Conservation (phyloP, 2,888 invertebrate genomes). For the Bimastos eiseni region DNA sequence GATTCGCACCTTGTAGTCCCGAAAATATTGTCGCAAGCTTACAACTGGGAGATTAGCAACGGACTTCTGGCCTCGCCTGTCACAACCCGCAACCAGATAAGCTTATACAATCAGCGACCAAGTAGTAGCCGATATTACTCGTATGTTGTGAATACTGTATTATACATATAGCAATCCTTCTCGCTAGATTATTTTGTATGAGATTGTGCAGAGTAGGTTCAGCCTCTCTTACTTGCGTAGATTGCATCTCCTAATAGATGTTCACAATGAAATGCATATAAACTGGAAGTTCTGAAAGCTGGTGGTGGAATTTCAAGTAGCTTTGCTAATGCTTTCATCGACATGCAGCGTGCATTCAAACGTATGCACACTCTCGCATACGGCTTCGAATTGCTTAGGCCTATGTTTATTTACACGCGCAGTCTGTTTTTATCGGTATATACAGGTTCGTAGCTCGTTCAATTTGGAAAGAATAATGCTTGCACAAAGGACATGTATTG, state of each 20-base stretch:
- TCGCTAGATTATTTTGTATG: neutral
- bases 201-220: neutral
- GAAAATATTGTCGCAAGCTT: neutral
- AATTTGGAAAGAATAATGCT: neutral
- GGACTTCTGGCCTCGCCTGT: neutral
- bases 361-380: neutral
- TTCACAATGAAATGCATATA: too few relatives aligned
- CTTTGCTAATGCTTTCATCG: neutral
- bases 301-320: neutral
- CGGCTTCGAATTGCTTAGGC: neutral
- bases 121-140: neutral
- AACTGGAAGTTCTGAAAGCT: neutral
- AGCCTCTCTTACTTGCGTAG: slow-evolving; percentile 64
- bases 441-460: neutral
- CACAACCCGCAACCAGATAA: neutral
- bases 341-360: neutral
- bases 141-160: neutral
- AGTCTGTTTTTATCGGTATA: neutral
- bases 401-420: neutral
- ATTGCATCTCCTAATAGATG: neutral
- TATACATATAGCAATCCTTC: neutral
- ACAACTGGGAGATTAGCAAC: neutral
- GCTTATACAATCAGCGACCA: neutral
- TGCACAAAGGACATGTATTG: neutral
- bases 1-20: neutral